Evolutionary conservation across 2,888 invertebrate species (phyloP), one percentile per base, ranked within the genome.

Genomic region (Pycnomerus fuliginosus): DNA sequence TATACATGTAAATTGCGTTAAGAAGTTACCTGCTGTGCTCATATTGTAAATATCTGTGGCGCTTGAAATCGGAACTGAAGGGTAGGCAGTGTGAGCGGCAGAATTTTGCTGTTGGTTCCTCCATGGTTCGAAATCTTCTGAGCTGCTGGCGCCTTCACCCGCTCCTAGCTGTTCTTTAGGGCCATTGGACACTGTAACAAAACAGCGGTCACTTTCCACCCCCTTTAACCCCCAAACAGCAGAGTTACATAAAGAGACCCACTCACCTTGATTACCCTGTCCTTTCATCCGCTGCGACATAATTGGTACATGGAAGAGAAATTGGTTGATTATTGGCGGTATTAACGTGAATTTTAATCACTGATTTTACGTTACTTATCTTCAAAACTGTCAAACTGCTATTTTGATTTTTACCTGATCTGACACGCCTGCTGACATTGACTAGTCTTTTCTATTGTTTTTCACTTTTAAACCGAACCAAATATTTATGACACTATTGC

Each of bases 351-450:
- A 58, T 61, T 62, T 61, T 60, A 55, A 51, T 44, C 52, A 47
- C 15, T 35, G 57, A 52, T 50, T 54, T 61, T 50, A 12, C 27
- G 11, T 11, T 2, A 22, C 55, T 52, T 55, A 56, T 62, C 59
- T 55, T 61, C 52, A 58, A 61, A 65, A 62, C 64, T 65, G 65
- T 67, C 66, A 67, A 44, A 67, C 67, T 63, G 60, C 64, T 70
- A 68, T 69, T 70, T 67, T 68, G 67, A 68, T 67, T 70, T 69
- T 65, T 86, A 87, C 87, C 87, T 87, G 87, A 80, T 88, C 87
- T 83, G 86, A 85, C 84, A 87, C 86, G 86, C 87, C 86, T 85
- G 88, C 84, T 85, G 87, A 88, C 88, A 88, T 88, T 84, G 84
- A 84, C 84, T 77, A 80, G 76, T 78, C 77, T 79, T 58, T 79